Conservation (phyloP, 2,113 vertebrate genomes). For the Hiodon tergisus region DNA sequence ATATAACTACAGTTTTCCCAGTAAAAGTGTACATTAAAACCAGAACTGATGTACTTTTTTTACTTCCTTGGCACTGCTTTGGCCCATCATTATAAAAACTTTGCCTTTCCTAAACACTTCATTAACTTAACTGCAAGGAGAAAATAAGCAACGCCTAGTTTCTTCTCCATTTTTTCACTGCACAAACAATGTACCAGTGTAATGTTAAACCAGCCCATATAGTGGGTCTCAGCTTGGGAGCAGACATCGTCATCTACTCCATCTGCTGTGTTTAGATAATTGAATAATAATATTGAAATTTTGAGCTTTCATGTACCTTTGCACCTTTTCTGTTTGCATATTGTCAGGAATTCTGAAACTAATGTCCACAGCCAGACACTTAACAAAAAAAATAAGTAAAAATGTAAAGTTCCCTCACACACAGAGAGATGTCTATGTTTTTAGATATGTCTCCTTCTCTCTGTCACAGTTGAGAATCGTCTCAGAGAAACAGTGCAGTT, state of each 20-base stretch:
- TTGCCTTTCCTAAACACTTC: too few species aligned
- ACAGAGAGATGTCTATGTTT: not conserved
- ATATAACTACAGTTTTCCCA: not conserved
- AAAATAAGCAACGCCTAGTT: too few species aligned
- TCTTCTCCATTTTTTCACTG: too few species aligned
- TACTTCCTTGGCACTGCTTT: too few species aligned
- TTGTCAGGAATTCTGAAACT: not conserved
- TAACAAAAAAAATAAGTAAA: not conserved
- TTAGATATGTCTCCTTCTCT: conserved; percentile 7
- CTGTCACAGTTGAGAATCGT: conserved; percentile 64
- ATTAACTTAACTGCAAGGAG: too few species aligned
- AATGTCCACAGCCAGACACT: not conserved
- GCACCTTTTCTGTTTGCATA: not conserved
- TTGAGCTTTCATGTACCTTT: not conserved
- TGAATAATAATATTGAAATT: too few species aligned
- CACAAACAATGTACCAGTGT: too few species aligned
- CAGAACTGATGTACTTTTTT: too few species aligned
- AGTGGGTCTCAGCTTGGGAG: not conserved
- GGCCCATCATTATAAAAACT: too few species aligned
- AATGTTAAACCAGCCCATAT: too few species aligned
- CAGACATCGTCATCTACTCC: not conserved
- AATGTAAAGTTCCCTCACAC: not conserved
- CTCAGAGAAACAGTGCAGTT: conserved; percentile 71
- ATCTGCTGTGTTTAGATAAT: too few species aligned
- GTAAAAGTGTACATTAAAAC: not conserved